Base-by-base conservation (phyloP, 1,140 invertebrate species). In the Zaprionus nigranus region DNA sequence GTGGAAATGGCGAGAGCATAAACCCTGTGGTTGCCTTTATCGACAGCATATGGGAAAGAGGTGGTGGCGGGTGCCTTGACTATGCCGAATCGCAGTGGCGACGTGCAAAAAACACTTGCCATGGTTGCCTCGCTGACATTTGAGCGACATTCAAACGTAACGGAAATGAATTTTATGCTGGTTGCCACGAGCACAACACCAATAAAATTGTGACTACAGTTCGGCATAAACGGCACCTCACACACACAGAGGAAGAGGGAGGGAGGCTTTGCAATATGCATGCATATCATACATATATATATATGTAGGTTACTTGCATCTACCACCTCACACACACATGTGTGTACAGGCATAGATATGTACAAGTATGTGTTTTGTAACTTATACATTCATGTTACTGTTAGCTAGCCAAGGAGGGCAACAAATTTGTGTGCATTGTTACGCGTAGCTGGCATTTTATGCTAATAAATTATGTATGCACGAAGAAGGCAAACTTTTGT, bases 381-480 rank as follows among this genome's bases (percentile, higher is more conserved):
- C 9, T n/a, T n/a, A 17, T 30, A 24, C 20, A n/a, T 64, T 60
- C 64, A 71, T 43, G 67, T 69, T 53, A 56, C 74, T 66, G 73
- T 59, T 81, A 81, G 68, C 57, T 70, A 58, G 24, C 20, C 28
- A 30, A 68, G 38, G 75, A 72, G 74, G 88, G 73, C 77, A 88
- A 88, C 83, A 87, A 90, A 88, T 81, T 77, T 81, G 72, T 81
- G 81, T 90, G 85, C 85, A 88, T 90, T 88, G 84, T 88, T 88
- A 90, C 84, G 84, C 81, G 78, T 75, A 81, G 78, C 81, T 87
- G 78, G 75, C 75, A 90, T 84, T 88, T 90, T 90, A 90, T 88
- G 84, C 84, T 84, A 88, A 88, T 88, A 88, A 88, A 88, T 88
- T 88, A 88, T 81, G 90, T 88, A 90, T 88, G 85, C 85, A 84